These are phyloP conservation scores for Drosophila melanica DNA, from an alignment of 1,140 invertebrate species.

Conservation along the genomic window DNA sequence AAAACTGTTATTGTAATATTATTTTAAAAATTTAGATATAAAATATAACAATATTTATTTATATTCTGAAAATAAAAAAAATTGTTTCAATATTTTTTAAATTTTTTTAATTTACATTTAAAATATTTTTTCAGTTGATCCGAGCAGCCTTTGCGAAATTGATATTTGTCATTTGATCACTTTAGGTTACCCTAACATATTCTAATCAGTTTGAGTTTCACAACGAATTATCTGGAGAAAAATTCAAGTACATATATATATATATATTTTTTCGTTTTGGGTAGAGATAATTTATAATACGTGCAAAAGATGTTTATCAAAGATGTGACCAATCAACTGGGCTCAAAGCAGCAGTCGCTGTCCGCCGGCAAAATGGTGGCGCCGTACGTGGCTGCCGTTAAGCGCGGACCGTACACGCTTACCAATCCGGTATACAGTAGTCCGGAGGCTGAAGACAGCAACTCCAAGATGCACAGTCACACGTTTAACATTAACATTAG, in stretches of 20 bases:
- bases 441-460: conserved; percentile 26
- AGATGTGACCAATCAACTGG: conserved; percentile 16
- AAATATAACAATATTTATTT: no score
- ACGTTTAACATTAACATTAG: conserved; percentile 62
- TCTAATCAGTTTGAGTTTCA: conserved; percentile 17
- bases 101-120: no score
- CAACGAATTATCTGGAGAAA: conserved; percentile 21
- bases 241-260: conserved; percentile 36
- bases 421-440: conserved; percentile 54
- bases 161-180: not conserved
- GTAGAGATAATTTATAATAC: conserved; percentile 6
- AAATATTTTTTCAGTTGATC: not conserved
- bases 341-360: conserved; percentile 7
- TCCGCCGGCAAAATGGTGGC: conserved; percentile 17
- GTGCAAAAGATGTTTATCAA: conserved; percentile 56
- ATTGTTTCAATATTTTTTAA: no score
- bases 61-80: no score
- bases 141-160: conserved; percentile 2
- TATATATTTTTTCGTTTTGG: conserved; percentile 33
- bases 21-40: no score
- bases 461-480: conserved; percentile 30
- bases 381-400: conserved; percentile 51
- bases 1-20: no score
- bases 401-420: conserved; percentile 54
- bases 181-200: not conserved